Base-by-base conservation (phyloP, 1,140 invertebrate species). In the Lepidurus apus region DNA sequence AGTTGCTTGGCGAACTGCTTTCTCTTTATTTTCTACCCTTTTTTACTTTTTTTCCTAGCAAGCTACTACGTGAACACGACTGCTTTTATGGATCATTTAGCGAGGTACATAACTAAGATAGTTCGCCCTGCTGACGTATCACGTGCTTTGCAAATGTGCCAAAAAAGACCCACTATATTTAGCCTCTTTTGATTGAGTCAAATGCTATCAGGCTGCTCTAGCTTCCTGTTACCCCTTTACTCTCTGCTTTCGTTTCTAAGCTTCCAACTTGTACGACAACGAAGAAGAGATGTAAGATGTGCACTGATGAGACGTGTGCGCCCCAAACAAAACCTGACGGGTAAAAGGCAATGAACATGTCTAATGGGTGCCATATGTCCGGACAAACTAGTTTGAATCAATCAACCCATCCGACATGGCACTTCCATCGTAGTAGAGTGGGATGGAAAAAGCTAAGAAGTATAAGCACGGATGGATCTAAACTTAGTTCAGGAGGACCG, bases 141-240 rank as follows among this genome's bases (percentile, higher is more conserved):
- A 65, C 53, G 53, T 65, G 53, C 53, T 65, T 21, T 65, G 53
- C 53, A 65, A 65, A 65, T 65, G 53, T 65, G 53, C 53, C 53
- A 65, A 65, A 65, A 34, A 65, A 65, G 53, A 65, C 53, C 21
- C 53, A 13, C 53, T 65, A 65, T 65, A 65, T 65, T 65, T 65
- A 65, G 53, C 53, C 8, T 65, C 53, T 65, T 65, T 65, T 65
- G 53, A 65, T 65, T 65, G 53, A 65, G 53, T 65, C 13, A 7
- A 65, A 65, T 13, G 53, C 53, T 65, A 65, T 65, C 53, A 21
- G 21, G 0, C 53, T 17, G 53, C 53, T 65, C 10, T 65, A 6
- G 53, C 53, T 65, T n/a, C 53, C 53, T 65, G 17, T 13, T 21
- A 13, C 17, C 17, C 53, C 53, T 65, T 6, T 13, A 21, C 53